Base-by-base conservation (phyloP, 2,113 vertebrate genomes). In the Lophotis ruficrista region DNA sequence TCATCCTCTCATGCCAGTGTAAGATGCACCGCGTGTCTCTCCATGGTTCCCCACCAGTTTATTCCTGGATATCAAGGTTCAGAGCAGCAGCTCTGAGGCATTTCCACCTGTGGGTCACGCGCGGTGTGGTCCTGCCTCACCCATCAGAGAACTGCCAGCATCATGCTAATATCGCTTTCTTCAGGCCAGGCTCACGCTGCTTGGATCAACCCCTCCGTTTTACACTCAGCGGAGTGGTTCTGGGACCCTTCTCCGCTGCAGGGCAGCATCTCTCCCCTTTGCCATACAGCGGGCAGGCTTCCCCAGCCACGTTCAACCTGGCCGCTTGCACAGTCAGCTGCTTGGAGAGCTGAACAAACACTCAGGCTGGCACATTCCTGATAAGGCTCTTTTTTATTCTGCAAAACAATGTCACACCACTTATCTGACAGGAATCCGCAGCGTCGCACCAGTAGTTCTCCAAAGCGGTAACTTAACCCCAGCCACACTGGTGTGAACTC, bases 341-440 rank as follows among this genome's bases (percentile, higher is more conserved):
- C 80, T 48, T 22, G 15, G 30, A 23, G 62, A 61, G 86, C 83
- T 68, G 80, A 86, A 35, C 69, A 83, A 69, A 78, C 64, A 33
- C 80, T 47, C 10, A 4, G 80, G 47, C 80, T 91, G 76, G 5
- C 57, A 66, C 60, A 10, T 33, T 27, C 72, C 69, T 91, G 94
- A 83, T 90, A 92, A 90, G 56, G 47, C 30, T 86, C 62, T 77
- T 77, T 61, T 73, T 87, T 21, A 84, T 87, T 73, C 89, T 48
- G 60, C 80, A 81, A 71, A 96, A 95, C 87, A 93, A 72, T 92
- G 95, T 82, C 69, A 68, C 69, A 51, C 72, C 69, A 58, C 64
- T 83, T 89, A 92, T 91, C 95, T 89, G 77, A 96, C 94, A 91
- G 10, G 16, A 71, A 91, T 82, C 93, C 19, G 0, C 2, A 9